Evolutionary conservation across 2,113 vertebrate species (phyloP), one percentile per base, ranked within the genome.

Genomic region (Diphyllodes magnificus): DNA sequence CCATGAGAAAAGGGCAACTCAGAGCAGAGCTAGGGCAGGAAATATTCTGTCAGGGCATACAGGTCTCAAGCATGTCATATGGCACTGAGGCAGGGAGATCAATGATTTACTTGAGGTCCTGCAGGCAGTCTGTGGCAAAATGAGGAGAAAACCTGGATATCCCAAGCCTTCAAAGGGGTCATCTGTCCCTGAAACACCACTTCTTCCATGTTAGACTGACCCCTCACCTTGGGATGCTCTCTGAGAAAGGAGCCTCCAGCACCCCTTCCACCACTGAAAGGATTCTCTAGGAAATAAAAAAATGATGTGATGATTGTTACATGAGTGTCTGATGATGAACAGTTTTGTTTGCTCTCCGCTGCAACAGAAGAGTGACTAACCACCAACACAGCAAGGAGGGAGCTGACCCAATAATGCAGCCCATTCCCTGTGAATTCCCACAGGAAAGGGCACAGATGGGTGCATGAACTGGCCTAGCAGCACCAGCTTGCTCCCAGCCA

Each of bases 1-100:
- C 27, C 37, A 45, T 0, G 0, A 56, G 37, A 31, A 73, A 66
- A 51, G 15, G 10, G 9, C 9, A 49, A 90, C 22, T 40, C n/a
- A 54, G 39, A 82, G 18, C 11, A 80, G 37, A 77, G 31, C 25
- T 2, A 53, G 17, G 6, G 31, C 27, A 88, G 66, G 51, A 88
- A 82, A 72, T 76, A 49, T 23, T 88, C 49, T 50, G 10, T 33
- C 60, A 70, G 57, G 17, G 27, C 40, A 75, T 30, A 42, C 0
- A 4, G 13, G 31, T 76, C 22, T 61, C 42, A 53, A 57, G 15
- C 6, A 19, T 25, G 40, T 50, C 53, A 65, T 1, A 49, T 16
- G 22, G 37, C 28, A 59, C 33, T 57, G 21, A 39, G 76, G 6
- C 51, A 85, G n/a, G 9, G 30, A 73, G n/a, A 91, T 45, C 71